These are phyloP conservation scores for Litoditis marina DNA, from an alignment of 2,888 invertebrate species.

Conservation along the genomic window DNA sequence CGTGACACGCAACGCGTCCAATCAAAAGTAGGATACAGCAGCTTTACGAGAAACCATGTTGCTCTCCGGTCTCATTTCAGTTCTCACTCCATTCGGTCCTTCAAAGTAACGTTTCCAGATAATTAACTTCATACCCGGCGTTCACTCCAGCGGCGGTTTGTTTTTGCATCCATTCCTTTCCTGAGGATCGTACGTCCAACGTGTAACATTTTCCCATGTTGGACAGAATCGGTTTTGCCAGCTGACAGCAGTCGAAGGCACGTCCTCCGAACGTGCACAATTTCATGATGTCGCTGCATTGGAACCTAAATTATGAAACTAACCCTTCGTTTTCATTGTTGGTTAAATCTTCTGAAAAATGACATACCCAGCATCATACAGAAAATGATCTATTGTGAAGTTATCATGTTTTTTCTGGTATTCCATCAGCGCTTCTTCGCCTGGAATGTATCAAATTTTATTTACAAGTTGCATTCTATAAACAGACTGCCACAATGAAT, in stretches of 20 bases:
- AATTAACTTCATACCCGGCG: constrained; percentile 45
- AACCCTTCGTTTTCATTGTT: too few species aligned
- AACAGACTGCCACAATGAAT: too few species aligned
- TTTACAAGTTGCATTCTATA: too few species aligned
- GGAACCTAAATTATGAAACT: constrained; percentile 32
- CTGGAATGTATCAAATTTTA: too few species aligned
- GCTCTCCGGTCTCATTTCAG: too few species aligned
- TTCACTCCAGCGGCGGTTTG: constrained; percentile 51
- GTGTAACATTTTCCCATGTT: constrained; percentile 55
- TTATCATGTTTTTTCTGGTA: constrained; percentile 30
- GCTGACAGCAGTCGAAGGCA: constrained; percentile 48
- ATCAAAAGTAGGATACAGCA: too few species aligned
- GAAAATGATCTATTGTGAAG: constrained; percentile 31
- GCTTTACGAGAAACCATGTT: too few species aligned
- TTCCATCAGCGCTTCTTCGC: constrained; percentile 22
- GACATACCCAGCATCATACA: constrained; percentile 24
- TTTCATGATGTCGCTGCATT: constrained; percentile 25
- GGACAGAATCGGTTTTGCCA: constrained; percentile 48
- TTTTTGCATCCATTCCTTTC: constrained; percentile 45
- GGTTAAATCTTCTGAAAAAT: constrained; percentile 19
- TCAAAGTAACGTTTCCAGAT: too few species aligned
- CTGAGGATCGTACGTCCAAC: constrained; percentile 38
- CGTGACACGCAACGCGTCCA: too few species aligned
- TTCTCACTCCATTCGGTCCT: neutral
- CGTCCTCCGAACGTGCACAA: constrained; percentile 21